Percentiles rank a stretch among this genome's conserved stretches.
Conservation (phyloP, 1,140 invertebrate genomes). For the Ylistrum balloti region DNA sequence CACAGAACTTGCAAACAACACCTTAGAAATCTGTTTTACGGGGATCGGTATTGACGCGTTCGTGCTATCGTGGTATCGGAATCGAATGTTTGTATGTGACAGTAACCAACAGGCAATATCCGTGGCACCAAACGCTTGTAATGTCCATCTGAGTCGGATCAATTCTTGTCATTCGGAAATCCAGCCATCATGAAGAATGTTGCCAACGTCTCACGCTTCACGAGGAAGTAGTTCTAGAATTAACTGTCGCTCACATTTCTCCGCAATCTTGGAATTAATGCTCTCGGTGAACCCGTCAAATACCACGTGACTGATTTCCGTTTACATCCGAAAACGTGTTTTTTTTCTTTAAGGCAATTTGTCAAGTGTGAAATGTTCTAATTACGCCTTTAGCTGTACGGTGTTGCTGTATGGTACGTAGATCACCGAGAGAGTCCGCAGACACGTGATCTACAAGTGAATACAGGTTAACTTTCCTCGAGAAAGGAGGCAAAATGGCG, state of each 20-base stretch:
- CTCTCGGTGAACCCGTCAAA: not conserved
- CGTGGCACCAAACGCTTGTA: not conserved
- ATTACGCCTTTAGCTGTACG: not conserved
- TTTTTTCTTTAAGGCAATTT: not conserved
- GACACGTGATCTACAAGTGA: no score
- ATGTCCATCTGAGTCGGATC: slow-evolving; percentile 23
- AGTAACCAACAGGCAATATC: not conserved
- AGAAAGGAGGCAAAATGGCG: no score
- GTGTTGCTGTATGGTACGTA: not conserved
- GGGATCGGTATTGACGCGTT: no score
- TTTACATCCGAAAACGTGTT: slow-evolving; percentile 38
- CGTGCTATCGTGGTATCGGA: no score
- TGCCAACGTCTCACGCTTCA: not conserved
- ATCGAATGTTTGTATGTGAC: not conserved
- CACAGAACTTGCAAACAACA: no score
- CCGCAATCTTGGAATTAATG: not conserved
- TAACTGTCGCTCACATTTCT: not conserved
- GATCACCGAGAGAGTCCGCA: no score
- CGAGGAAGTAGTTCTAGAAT: not conserved
- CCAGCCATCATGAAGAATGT: not conserved
- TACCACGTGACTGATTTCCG: slow-evolving; percentile 9
- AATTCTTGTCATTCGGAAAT: slow-evolving; percentile 28
- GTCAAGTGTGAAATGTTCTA: slow-evolving; percentile 33
- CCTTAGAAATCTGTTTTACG: no score
- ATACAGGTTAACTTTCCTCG: no score